phyloP scores from a whole-genome alignment of 2,888 invertebrate species.

The Drepanosiphum platanoidis region DNA sequence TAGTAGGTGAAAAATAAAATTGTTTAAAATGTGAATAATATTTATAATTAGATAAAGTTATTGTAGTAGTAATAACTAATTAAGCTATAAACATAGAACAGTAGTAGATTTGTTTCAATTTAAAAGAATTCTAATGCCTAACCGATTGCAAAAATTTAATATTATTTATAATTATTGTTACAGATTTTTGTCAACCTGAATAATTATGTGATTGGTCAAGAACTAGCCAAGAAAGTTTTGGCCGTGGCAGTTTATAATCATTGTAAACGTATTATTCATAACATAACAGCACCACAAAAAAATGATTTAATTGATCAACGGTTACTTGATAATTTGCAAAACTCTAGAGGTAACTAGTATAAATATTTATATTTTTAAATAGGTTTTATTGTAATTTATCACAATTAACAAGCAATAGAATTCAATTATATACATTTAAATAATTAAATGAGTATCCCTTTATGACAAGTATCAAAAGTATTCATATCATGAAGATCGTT shows the following conservation, averaged over 20 bases:
- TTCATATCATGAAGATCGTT: no score
- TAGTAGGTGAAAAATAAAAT: not conserved
- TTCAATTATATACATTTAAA: not conserved
- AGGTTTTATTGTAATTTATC: not conserved
- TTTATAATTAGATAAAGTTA: conserved; percentile 4
- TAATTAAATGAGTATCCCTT: no score
- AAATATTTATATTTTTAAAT: not conserved
- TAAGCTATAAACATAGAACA: no score
- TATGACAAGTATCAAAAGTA: no score
- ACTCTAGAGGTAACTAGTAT: conserved; percentile 48
- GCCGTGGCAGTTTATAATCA: conserved; percentile 99
- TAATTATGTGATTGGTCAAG: conserved; percentile 96
- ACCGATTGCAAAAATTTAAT: not conserved
- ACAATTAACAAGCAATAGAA: not conserved
- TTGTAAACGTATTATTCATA: conserved; percentile 86
- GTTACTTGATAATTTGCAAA: conserved; percentile 57
- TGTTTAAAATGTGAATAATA: not conserved
- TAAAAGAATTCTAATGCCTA: not conserved
- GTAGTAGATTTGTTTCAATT: not conserved
- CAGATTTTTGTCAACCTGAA: conserved; percentile 95
- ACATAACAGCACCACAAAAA: conserved; percentile 78
- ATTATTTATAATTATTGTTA: conserved; percentile 66
- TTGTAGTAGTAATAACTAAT: not conserved
- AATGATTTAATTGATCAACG: conserved; percentile 56
- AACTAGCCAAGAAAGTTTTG: conserved; percentile 95